Percentiles rank a stretch among this genome's conserved stretches.
phyloP scores from a whole-genome alignment of 2,888 invertebrate species.

The Elegia similella region DNA sequence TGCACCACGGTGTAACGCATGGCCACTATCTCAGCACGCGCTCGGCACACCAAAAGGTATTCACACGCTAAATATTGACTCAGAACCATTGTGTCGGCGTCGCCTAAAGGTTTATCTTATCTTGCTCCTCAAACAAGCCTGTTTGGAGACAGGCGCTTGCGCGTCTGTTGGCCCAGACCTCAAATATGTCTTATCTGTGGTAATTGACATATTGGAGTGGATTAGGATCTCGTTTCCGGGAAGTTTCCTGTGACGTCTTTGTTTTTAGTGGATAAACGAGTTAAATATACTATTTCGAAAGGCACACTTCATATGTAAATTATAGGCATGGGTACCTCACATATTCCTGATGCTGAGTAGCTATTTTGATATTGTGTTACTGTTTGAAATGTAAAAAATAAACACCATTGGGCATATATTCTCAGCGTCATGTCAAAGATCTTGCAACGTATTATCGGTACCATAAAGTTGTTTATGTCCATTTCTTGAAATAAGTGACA shows the following conservation, averaged over 20 bases:
- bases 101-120: conserved; percentile 76
- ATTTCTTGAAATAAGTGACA: too few species aligned
- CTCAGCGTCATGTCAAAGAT: too few species aligned
- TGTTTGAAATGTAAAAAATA: too few species aligned
- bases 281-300: conserved; percentile 19
- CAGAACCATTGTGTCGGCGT: conserved; percentile 74
- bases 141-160: conserved; percentile 74
- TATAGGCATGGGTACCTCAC: too few species aligned
- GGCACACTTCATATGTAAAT: not conserved
- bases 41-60: conserved; percentile 69
- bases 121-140: conserved; percentile 69
- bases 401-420: too few species aligned
- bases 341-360: too few species aligned
- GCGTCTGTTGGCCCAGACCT: conserved; percentile 64
- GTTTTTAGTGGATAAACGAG: conserved; percentile 26
- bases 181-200: conserved; percentile 55
- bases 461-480: too few species aligned
- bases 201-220: conserved; percentile 68
- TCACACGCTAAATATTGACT: conserved; percentile 73
- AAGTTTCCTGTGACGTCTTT: conserved; percentile 48
- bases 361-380: too few species aligned
- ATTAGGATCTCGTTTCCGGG: conserved; percentile 56
- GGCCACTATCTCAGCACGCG: conserved; percentile 55
- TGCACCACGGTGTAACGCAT: conserved; percentile 48
- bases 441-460: too few species aligned